A percentile compares a stretch with the other conserved stretches of the same genome.
Evolutionary conservation across 2,888 invertebrate genomes (phyloP).

Genomic region (Orchestes rusci): DNA sequence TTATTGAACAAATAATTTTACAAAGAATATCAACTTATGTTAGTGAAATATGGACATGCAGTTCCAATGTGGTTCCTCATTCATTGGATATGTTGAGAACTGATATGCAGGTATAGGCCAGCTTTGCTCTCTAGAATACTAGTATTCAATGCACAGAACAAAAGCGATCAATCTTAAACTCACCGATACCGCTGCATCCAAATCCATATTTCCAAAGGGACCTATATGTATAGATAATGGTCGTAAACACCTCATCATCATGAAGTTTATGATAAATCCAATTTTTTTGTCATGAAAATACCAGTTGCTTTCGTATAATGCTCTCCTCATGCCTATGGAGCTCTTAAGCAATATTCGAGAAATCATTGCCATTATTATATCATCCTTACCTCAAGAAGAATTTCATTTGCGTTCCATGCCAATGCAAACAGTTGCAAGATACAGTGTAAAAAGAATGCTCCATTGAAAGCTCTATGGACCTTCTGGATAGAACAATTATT

Average conservation of each 20-base stretch:
- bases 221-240: slow-evolving; percentile 12
- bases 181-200: slow-evolving; percentile 13
- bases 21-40: no score
- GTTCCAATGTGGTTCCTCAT: no score
- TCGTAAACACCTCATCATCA: slow-evolving; percentile 10
- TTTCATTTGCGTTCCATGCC: slow-evolving; percentile 20
- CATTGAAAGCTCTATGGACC: slow-evolving; percentile 7
- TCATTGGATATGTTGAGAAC: no score
- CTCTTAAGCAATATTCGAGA: no score
- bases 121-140: no score
- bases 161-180: no score
- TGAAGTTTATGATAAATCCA: slow-evolving; percentile 4
- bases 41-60: no score
- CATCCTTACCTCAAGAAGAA: slow-evolving; percentile 16
- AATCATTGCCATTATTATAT: no score
- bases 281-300: slow-evolving; percentile 2
- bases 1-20: no score
- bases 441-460: slow-evolving; percentile 7
- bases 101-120: no score
- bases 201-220: slow-evolving; percentile 11
- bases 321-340: neutral
- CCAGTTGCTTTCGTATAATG: slow-evolving; percentile 9
- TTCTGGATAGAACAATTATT: no score
- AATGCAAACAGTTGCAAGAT: slow-evolving; percentile 10
- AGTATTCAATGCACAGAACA: no score